Conservation (phyloP, 2,888 invertebrate species). For the Harpalus rufipes region DNA sequence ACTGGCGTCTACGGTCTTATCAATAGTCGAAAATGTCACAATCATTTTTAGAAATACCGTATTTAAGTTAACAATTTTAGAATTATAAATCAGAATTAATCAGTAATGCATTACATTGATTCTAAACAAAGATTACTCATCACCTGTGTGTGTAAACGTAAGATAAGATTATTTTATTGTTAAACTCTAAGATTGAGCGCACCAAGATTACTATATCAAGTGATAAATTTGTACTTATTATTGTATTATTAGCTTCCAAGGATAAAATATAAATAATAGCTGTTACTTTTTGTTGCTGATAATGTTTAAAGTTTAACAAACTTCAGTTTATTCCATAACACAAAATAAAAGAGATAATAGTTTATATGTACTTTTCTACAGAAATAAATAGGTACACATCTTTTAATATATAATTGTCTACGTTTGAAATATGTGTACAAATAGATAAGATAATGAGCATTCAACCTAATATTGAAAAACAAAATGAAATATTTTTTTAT, state of each 20-base stretch:
- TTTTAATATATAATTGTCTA: constrained; percentile 4
- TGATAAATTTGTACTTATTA: constrained; percentile 4
- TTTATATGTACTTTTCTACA: not conserved
- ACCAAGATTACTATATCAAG: constrained; percentile 16
- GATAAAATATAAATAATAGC: constrained; percentile 14
- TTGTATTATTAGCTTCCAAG: constrained; percentile 12
- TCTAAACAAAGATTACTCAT: not conserved
- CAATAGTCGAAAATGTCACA: constrained; percentile 36
- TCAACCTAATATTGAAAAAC: constrained; percentile 4
- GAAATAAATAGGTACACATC: not conserved
- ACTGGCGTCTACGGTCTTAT: constrained; percentile 58
- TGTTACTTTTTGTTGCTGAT: constrained; percentile 22
- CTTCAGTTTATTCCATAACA: not conserved
- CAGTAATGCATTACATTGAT: not conserved
- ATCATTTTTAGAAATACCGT: constrained; percentile 32
- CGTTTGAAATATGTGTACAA: not conserved
- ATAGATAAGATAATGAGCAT: constrained; percentile 20
- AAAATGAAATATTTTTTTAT: not conserved
- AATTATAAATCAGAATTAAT: not conserved
- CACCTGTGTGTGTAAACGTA: not conserved
- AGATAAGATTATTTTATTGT: constrained; percentile 13
- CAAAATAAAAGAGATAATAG: constrained; percentile 13
- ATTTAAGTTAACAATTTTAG: not conserved
- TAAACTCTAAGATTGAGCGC: not conserved
- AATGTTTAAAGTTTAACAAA: constrained; percentile 34